These are phyloP conservation scores for Xiphophorus maculatus DNA, from an alignment of 2,113 vertebrate species.

Conservation along the genomic window DNA sequence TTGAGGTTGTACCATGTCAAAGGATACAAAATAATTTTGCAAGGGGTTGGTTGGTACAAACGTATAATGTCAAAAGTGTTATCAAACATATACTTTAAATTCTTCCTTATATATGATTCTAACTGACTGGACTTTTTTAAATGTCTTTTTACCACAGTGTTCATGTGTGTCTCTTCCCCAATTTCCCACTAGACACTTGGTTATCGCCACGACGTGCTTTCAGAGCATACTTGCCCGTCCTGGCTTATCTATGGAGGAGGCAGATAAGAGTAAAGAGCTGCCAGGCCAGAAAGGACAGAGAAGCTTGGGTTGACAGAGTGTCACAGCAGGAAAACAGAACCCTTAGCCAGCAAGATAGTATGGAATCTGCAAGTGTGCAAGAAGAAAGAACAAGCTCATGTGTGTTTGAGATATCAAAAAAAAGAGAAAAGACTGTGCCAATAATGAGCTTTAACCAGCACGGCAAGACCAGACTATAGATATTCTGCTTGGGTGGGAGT, in stretches of 20 bases:
- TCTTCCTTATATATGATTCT: too few species aligned
- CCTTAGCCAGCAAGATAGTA: slow-evolving; percentile 49
- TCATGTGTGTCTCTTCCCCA: slow-evolving; percentile 21
- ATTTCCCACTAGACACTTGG: slow-evolving; percentile 42
- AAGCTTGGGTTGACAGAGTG: slow-evolving; percentile 63
- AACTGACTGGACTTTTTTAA: neutral
- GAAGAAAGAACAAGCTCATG: slow-evolving; percentile 18
- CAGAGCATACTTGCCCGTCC: slow-evolving; percentile 53
- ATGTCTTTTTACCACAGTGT: neutral
- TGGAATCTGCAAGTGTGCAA: slow-evolving; percentile 27
- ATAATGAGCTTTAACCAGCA: slow-evolving; percentile 17
- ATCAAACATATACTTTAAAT: neutral
- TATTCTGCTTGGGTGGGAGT: slow-evolving; percentile 1
- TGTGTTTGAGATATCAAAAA: slow-evolving; percentile 15
- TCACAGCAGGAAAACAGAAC: slow-evolving; percentile 55
- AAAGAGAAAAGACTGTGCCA: slow-evolving; percentile 30
- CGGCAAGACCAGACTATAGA: neutral
- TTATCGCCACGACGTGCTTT: slow-evolving; percentile 53
- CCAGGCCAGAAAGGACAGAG: slow-evolving; percentile 65
- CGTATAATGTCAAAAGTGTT: neutral
- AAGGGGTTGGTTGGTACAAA: neutral
- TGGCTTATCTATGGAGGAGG: slow-evolving; percentile 68
- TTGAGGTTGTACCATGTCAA: neutral
- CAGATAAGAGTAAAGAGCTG: slow-evolving; percentile 69
- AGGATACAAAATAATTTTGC: neutral